phyloP scores from a whole-genome alignment of 2,888 invertebrate genomes.

The Dicyrtomina minuta region DNA sequence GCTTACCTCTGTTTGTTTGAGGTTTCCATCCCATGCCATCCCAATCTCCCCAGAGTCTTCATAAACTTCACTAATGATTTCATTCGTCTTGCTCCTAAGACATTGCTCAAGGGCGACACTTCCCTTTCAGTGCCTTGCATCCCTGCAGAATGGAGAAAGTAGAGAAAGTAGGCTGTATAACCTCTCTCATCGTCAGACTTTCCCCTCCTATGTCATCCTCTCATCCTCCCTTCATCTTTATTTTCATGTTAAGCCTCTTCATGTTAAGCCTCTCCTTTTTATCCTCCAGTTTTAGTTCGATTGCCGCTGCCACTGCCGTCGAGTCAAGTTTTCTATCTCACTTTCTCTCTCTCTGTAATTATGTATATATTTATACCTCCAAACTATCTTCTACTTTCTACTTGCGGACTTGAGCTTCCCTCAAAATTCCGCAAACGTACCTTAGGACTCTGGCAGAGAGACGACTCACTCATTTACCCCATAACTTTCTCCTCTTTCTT shows the following conservation, averaged over 20 bases:
- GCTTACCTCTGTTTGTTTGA: neutral
- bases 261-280: no score
- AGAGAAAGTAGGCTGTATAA: no score
- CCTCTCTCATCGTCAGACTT: conserved; percentile 11
- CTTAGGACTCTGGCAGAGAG: no score
- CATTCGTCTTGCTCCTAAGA: conserved; percentile 24
- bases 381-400: no score
- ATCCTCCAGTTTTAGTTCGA: no score
- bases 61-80: conserved; percentile 30
- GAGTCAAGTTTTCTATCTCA: neutral
- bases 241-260: no score
- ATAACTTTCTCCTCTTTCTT: no score
- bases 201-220: neutral
- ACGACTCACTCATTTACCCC: neutral
- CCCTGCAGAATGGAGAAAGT: no score
- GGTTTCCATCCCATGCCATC: neutral
- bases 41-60: conserved; percentile 1
- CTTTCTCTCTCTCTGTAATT: neutral
- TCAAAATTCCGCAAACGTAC: no score
- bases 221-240: neutral
- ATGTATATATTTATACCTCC: no score
- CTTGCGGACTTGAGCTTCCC: no score
- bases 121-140: conserved; percentile 17
- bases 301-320: neutral
- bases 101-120: conserved; percentile 20